These are phyloP conservation scores for Danionella cerebrum DNA, from an alignment of 2,113 vertebrate species.

Conservation along the genomic window DNA sequence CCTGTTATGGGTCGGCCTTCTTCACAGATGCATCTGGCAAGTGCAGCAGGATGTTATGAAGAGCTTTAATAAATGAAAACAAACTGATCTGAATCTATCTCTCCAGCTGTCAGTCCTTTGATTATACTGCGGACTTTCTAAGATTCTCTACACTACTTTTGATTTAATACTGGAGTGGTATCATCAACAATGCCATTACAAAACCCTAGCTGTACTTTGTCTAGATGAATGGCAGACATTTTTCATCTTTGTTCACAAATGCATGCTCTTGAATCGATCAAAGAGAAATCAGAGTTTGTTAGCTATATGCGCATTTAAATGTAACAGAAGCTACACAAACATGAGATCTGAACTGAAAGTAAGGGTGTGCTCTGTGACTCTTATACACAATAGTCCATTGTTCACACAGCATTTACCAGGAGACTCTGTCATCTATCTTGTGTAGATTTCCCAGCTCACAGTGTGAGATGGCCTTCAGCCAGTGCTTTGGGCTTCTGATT, in stretches of 20 bases:
- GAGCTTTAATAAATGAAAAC: too few relatives aligned
- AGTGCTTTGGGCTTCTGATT: slow-evolving; percentile 1
- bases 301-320: background rate
- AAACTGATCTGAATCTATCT: too few relatives aligned
- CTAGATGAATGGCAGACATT: background rate
- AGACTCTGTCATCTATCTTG: slow-evolving; percentile 27
- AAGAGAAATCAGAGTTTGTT: background rate
- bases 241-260: background rate
- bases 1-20: background rate
- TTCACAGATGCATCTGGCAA: background rate
- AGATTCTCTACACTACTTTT: background rate
- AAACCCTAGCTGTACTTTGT: background rate
- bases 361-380: background rate
- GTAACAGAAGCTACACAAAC: background rate
- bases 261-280: background rate
- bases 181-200: background rate
- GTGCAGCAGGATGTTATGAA: background rate
- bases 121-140: background rate
- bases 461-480: slow-evolving; percentile 31
- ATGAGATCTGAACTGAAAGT: background rate
- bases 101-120: background rate
- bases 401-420: slow-evolving; percentile 16
- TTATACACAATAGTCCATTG: background rate
- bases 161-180: background rate
- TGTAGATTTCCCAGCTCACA: slow-evolving; percentile 20